Evolutionary conservation across 2,888 invertebrate genomes (phyloP).

Genomic region (Pandemis corylana): DNA sequence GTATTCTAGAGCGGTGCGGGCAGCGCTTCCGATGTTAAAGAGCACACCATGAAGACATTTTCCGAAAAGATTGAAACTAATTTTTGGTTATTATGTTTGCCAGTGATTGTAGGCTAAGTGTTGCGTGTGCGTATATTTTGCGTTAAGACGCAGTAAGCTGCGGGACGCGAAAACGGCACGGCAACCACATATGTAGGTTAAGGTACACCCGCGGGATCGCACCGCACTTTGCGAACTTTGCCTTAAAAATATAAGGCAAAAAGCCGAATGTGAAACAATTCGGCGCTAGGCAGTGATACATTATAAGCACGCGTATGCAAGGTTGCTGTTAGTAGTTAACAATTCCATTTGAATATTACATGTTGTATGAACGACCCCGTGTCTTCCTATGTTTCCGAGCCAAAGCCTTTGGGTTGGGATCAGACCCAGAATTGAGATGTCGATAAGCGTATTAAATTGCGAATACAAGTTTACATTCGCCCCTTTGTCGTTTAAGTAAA

Average conservation of each 20-base stretch:
- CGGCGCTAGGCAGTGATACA: conserved; percentile 1
- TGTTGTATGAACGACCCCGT: conserved; percentile 11
- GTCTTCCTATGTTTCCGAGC: background rate
- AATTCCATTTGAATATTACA: conserved; percentile 37
- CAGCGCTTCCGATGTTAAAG: no score
- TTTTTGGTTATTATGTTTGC: no score
- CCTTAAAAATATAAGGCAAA: conserved; percentile 26
- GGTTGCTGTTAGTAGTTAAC: conserved; percentile 24
- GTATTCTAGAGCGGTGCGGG: no score
- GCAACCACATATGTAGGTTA: conserved; percentile 19
- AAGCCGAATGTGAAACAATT: conserved; percentile 15
- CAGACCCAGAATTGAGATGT: conserved; percentile 19
- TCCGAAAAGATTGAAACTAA: no score
- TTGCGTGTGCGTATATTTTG: background rate
- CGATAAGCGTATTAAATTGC: conserved; percentile 24
- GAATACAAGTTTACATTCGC: conserved; percentile 17
- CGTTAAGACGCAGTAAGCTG: no score
- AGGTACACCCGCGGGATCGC: conserved; percentile 13
- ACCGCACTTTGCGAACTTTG: conserved; percentile 9
- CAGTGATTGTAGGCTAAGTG: no score
- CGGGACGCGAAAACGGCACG: conserved; percentile 1
- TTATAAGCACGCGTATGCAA: background rate
- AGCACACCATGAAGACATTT: no score
- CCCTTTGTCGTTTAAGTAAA: conserved; percentile 20
- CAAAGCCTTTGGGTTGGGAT: conserved; percentile 22